A percentile compares a stretch with the other conserved stretches of the same genome.
These are phyloP conservation scores for Tuberolachnus salignus DNA, from an alignment of 2,888 invertebrate genomes.

Conservation along the genomic window DNA sequence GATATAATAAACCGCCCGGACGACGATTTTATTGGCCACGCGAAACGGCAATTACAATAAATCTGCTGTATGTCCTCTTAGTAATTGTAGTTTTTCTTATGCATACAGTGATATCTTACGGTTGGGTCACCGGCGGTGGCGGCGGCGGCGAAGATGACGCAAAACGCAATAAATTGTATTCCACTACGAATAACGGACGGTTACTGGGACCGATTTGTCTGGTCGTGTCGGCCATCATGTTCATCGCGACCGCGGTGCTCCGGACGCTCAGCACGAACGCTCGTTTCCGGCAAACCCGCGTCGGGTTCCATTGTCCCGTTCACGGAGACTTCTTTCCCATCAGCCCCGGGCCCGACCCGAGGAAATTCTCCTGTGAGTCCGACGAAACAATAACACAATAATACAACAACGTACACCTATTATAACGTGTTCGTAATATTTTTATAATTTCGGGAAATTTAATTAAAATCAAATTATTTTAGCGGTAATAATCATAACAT, in stretches of 20 bases:
- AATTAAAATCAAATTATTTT: too few species aligned
- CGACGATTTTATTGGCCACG: too few species aligned
- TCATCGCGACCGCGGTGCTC: constrained; percentile 70
- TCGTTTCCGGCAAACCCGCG: constrained; percentile 70
- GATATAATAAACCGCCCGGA: too few species aligned
- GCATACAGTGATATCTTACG: constrained; percentile 36
- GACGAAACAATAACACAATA: neutral
- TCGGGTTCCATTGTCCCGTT: constrained; percentile 78
- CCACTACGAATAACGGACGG: constrained; percentile 70
- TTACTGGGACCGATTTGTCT: constrained; percentile 77
- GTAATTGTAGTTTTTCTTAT: too few species aligned
- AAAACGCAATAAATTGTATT: constrained; percentile 33
- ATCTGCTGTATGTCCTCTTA: too few species aligned
- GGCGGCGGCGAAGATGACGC: constrained; percentile 10
- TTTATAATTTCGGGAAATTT: too few species aligned
- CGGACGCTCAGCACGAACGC: constrained; percentile 74
- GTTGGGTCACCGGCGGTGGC: constrained; percentile 41
- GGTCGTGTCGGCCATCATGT: constrained; percentile 76
- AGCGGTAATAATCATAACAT: too few species aligned
- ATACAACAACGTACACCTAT: too few species aligned
- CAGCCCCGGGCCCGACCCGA: constrained; percentile 65
- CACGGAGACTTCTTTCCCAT: constrained; percentile 80
- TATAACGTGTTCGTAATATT: too few species aligned
- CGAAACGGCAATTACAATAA: too few species aligned
- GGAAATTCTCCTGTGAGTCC: constrained; percentile 57